A percentile compares a stretch with the other conserved stretches of the same genome.
These are phyloP conservation scores for Catamblyrhynchus diadema DNA, from an alignment of 2,797 vertebrate genomes.

Conservation along the genomic window DNA sequence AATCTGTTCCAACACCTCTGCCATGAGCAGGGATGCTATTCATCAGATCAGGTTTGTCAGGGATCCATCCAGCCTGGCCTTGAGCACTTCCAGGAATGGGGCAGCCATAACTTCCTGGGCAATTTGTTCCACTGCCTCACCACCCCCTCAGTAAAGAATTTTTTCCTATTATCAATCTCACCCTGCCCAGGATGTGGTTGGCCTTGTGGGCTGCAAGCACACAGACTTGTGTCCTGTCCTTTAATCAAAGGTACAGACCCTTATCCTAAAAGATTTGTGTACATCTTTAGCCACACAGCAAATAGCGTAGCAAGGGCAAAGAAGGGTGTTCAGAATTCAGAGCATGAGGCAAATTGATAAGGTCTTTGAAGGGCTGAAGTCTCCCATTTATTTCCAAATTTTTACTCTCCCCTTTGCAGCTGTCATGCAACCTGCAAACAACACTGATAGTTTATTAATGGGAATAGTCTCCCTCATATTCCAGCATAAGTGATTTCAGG, in stretches of 20 bases:
- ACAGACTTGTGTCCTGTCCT: neutral
- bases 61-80: neutral
- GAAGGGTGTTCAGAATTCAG: neutral
- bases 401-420: neutral
- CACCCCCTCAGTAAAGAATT: neutral
- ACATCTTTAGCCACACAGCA: neutral
- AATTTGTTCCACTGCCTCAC: neutral
- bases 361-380: neutral
- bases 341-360: neutral
- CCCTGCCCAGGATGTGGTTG: neutral
- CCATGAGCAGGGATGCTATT: neutral
- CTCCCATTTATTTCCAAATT: neutral
- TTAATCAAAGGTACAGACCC: neutral
- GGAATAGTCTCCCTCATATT: neutral
- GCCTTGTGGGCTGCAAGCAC: accelerated
- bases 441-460: neutral
- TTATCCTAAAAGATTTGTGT: neutral
- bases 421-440: neutral
- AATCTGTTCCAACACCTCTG: neutral
- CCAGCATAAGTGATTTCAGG: neutral
- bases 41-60: neutral
- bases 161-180: neutral
- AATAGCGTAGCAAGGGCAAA: neutral
- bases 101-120: neutral
- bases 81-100: neutral